Conservation (phyloP, 2,113 vertebrate genomes). For the Neolamprologus variostigma region DNA sequence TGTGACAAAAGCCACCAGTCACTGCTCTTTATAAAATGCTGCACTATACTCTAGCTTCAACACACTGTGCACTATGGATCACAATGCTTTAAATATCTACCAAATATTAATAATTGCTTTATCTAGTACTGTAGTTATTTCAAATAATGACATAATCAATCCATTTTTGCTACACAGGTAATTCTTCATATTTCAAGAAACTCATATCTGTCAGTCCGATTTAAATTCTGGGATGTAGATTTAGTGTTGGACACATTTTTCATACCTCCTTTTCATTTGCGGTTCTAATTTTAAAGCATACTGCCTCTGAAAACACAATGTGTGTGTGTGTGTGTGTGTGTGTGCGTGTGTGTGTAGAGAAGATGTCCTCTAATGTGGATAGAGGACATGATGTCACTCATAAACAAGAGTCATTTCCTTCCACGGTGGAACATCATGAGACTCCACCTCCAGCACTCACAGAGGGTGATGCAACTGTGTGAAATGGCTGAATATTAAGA, state of each 20-base stretch:
- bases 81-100: not conserved
- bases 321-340: not conserved
- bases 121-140: not conserved
- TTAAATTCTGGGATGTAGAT: not conserved
- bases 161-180: not conserved
- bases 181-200: not conserved
- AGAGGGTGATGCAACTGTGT: slow-evolving; percentile 1
- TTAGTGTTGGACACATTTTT: not conserved
- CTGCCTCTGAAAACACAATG: not conserved
- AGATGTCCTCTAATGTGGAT: not conserved
- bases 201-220: not conserved
- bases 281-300: not conserved
- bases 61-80: not conserved
- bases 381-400: slow-evolving; percentile 19
- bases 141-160: not conserved
- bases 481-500: not conserved
- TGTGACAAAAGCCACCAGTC: not conserved
- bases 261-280: not conserved
- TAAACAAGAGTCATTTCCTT: slow-evolving; percentile 34
- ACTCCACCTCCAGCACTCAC: slow-evolving; percentile 1
- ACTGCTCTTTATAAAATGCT: not conserved
- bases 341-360: not conserved
- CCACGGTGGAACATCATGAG: slow-evolving; percentile 19
- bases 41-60: not conserved
- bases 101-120: not conserved